These are phyloP conservation scores for Macrophya annulata DNA, from an alignment of 2,888 invertebrate genomes.

Conservation along the genomic window DNA sequence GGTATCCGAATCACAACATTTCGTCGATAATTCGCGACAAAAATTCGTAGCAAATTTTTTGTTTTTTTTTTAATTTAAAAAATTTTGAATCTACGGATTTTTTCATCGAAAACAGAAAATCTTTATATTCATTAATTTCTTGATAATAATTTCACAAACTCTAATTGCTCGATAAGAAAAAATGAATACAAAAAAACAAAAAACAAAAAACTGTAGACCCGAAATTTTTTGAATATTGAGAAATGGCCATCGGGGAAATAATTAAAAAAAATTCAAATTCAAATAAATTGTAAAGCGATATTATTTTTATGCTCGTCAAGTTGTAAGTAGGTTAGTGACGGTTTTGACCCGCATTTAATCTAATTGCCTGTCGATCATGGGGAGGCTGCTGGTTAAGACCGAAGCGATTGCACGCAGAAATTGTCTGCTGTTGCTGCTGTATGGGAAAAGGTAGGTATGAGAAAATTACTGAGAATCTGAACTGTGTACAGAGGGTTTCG, in stretches of 20 bases:
- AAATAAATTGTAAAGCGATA: not conserved
- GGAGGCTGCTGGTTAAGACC: not conserved
- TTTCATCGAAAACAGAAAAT: too few relatives aligned
- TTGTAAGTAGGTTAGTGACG: slow-evolving; percentile 32
- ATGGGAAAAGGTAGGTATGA: not conserved
- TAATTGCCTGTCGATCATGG: slow-evolving; percentile 32
- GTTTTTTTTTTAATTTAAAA: too few relatives aligned
- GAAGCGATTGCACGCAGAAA: slow-evolving; percentile 6
- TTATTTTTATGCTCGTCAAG: not conserved
- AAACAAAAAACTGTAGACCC: not conserved
- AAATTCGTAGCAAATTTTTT: not conserved
- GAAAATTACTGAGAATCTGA: not conserved
- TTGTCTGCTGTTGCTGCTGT: not conserved
- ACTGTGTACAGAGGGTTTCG: not conserved
- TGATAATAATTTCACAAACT: too few relatives aligned
- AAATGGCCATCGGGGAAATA: not conserved
- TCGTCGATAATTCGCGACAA: slow-evolving; percentile 43
- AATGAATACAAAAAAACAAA: too few relatives aligned
- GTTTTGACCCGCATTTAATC: slow-evolving; percentile 37
- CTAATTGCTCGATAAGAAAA: too few relatives aligned
- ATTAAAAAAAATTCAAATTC: not conserved
- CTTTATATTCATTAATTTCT: too few relatives aligned
- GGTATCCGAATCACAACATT: not conserved
- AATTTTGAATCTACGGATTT: too few relatives aligned
- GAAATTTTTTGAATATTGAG: not conserved